These are phyloP conservation scores for Astreopora myriophthalma DNA, from an alignment of 64 coral and sea anemone species.

Conservation along the genomic window DNA sequence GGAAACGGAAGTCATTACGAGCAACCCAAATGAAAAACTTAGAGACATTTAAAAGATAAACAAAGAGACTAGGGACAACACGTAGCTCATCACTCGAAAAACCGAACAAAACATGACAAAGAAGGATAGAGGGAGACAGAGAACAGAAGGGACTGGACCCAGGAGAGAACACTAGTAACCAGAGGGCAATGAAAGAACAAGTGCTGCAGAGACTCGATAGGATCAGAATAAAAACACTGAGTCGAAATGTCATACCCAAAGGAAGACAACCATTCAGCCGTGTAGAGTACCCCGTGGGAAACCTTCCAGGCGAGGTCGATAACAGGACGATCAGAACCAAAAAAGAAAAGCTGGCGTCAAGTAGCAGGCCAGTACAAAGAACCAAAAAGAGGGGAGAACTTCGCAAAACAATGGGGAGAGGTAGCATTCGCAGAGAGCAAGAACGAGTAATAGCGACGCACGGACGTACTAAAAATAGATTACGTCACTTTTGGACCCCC, in stretches of 20 bases:
- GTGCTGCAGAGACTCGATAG: neutral
- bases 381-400: neutral
- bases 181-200: neutral
- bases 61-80: neutral
- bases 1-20: neutral
- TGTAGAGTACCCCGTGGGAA: neutral
- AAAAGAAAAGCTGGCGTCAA: neutral
- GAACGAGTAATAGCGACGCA: no score
- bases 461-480: no score
- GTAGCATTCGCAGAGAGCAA: no score
- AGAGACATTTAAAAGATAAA: neutral
- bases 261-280: neutral
- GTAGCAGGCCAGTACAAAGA: neutral
- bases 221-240: neutral
- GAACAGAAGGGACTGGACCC: neutral
- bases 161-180: neutral
- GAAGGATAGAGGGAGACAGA: neutral
- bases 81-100: neutral
- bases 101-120: neutral
- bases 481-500: no score
- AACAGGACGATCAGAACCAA: neutral
- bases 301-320: constrained; percentile 30
- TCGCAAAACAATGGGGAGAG: no score
- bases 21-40: neutral
- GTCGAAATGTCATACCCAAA: neutral